A percentile compares a stretch with the other conserved stretches of the same genome.
Evolutionary conservation across 2,888 invertebrate species (phyloP).

Genomic region (Drosophila yooni): DNA sequence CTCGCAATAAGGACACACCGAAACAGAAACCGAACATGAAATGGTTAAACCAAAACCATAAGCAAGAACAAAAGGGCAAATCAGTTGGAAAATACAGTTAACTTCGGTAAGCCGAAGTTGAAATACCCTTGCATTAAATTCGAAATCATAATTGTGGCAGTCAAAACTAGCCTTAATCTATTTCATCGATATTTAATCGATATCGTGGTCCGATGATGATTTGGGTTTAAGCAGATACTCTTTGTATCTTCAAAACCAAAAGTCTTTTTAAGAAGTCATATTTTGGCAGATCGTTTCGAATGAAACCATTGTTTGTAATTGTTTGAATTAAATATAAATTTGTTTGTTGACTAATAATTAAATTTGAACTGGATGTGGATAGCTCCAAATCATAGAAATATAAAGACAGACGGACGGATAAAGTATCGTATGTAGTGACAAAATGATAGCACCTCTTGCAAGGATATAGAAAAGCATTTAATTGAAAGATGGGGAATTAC

Average conservation of each 20-base stretch:
- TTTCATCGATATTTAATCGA: background rate
- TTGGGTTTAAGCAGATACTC: background rate
- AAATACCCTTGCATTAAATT: constrained; percentile 3
- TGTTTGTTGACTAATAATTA: background rate
- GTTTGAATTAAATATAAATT: background rate
- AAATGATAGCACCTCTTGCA: background rate
- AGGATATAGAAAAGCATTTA: background rate
- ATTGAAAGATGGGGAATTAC: constrained; percentile 72
- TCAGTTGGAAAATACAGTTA: background rate
- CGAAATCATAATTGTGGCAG: background rate
- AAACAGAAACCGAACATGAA: constrained; percentile 1
- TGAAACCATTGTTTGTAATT: background rate
- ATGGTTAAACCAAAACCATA: constrained; percentile 5
- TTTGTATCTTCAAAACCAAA: background rate
- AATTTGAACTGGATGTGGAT: too few relatives aligned
- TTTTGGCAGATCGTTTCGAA: background rate
- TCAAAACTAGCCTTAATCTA: background rate
- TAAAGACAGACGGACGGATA: background rate
- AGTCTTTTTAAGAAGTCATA: background rate
- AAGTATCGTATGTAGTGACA: background rate
- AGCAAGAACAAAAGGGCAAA: constrained; percentile 4
- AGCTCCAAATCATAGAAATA: background rate
- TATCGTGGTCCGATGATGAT: background rate
- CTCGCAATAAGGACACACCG: constrained; percentile 31
- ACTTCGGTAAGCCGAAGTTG: background rate